Conservation (phyloP, 2,113 vertebrate species). For the Tragelaphus imberbis region DNA sequence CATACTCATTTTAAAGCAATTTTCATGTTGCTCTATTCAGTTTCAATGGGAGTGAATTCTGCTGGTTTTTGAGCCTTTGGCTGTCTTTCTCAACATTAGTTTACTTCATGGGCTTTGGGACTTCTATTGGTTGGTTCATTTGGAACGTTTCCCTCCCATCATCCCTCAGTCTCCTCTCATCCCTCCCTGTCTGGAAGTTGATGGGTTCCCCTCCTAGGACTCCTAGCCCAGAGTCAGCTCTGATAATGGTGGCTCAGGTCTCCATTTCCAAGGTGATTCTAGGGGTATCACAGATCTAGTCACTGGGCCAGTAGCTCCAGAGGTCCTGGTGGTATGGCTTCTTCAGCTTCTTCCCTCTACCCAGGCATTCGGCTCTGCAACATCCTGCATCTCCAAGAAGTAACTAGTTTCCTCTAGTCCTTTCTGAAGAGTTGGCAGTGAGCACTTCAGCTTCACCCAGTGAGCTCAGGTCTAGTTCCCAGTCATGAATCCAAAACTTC, state of each 20-base stretch:
- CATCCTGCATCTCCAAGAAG: not conserved
- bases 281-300: not conserved
- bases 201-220: not conserved
- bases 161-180: not conserved
- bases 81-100: not conserved
- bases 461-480: not conserved
- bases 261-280: not conserved
- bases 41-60: slow-evolving; percentile 8
- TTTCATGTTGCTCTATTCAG: not conserved
- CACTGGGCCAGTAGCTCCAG: not conserved
- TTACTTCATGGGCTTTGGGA: not conserved
- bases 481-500: not conserved
- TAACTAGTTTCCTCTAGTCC: not conserved
- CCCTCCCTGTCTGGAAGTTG: not conserved
- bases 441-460: not conserved
- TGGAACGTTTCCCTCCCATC: not conserved
- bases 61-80: not conserved
- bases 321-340: not conserved
- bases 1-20: slow-evolving; percentile 16
- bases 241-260: not conserved
- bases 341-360: not conserved
- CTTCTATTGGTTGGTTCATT: not conserved
- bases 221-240: not conserved
- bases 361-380: not conserved
- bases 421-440: not conserved